Conservation (phyloP, 2,113 vertebrate species). For the Melanocharis versteri region DNA sequence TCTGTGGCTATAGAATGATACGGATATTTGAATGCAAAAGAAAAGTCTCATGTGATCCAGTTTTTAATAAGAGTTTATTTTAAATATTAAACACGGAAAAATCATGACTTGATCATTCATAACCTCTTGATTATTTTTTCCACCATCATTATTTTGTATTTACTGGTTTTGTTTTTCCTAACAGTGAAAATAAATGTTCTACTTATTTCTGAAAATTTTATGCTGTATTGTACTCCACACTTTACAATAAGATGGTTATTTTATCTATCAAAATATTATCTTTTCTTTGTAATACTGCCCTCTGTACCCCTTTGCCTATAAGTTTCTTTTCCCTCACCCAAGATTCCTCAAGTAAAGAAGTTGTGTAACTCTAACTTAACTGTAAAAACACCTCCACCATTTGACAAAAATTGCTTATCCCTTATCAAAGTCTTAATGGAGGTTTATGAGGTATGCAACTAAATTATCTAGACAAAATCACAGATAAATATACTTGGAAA, state of each 20-base stretch:
- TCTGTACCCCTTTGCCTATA: neutral
- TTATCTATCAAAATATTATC: neutral
- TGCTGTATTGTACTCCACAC: neutral
- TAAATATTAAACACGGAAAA: neutral
- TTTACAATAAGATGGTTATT: neutral
- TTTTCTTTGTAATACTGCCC: neutral
- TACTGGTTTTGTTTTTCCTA: neutral
- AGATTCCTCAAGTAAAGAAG: neutral
- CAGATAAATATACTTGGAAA: neutral
- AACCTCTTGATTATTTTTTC: neutral
- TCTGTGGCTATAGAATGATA: neutral
- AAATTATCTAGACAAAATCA: neutral
- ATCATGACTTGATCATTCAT: neutral
- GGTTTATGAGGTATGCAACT: neutral
- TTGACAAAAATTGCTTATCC: neutral
- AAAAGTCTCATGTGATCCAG: neutral
- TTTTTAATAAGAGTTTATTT: neutral
- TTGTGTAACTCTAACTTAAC: neutral
- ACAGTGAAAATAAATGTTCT: neutral
- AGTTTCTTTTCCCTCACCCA: neutral
- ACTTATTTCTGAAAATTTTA: neutral
- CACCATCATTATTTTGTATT: neutral
- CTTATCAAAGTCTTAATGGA: neutral
- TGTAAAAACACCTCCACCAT: fast-evolving
- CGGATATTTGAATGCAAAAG: neutral